Evolutionary conservation across 2,888 invertebrate genomes (phyloP), one percentile per base, ranked within the genome.

Genomic region (Polymixis flavicincta): DNA sequence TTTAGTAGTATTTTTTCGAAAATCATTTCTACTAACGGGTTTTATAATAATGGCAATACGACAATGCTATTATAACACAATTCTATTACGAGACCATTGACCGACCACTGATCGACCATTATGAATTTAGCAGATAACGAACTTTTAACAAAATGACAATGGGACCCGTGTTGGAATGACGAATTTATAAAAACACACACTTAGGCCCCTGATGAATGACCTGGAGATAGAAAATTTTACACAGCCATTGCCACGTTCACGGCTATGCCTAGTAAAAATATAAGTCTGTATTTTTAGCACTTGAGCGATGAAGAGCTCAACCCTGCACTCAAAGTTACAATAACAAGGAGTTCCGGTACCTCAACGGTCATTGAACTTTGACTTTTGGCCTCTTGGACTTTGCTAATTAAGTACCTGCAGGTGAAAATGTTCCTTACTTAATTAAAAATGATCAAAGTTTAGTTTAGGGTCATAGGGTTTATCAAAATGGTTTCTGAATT

Each of bases 221-320:
- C n/a, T n/a, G n/a, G n/a, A n/a, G n/a, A 32, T 32, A 32, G 32
- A 32, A 32, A 32, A 32, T 32, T 32, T 32, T 32, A 28, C n/a
- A 45, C 37, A 54, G 13, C 13, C 22, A 48, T 28, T 22, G 50
- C 25, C 54, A 54, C 48, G 54, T 45, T 52, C 55, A 52, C 13
- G 11, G 42, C 42, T 13, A 11, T 45, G 22, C 19, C 61, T 63
- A 63, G 28, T 37, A 17, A 52, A 65, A 79, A 73, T 79, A 59
- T 50, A 60, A 79, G 48, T 42, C 64, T 64, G 59, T 74, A 19
- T 74, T 79, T 78, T 79, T 65, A 42, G 28, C 52, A 42, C 63
- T 64, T 1, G 54, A 68, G 54, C 45, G 22, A 72, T 78, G 66
- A 74, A 74, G 48, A 73, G 67, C 74, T 70, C 70, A 54, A 13